phyloP scores from a whole-genome alignment of 1,140 invertebrate genomes.

The Dolichoris vasculosae region DNA sequence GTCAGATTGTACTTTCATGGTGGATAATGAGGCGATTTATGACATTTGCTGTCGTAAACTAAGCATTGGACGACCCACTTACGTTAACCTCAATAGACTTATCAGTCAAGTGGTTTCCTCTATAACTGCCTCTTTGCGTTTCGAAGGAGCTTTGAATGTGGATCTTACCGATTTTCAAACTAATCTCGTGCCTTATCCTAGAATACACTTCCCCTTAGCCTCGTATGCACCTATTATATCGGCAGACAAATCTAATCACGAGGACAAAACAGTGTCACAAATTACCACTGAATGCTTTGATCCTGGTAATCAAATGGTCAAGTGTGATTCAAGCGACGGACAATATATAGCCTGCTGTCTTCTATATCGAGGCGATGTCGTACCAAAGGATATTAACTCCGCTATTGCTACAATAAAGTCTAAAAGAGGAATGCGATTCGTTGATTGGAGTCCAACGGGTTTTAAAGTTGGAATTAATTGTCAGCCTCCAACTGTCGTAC shows the following conservation, averaged over 20 bases:
- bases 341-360: slow-evolving; percentile 86
- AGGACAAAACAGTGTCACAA: slow-evolving; percentile 80
- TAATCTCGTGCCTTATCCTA: slow-evolving; percentile 81
- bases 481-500: slow-evolving; percentile 58
- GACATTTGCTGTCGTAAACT: slow-evolving; percentile 82
- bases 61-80: slow-evolving; percentile 79
- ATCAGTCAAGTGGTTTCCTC: slow-evolving; percentile 87
- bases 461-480: slow-evolving; percentile 83
- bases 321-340: slow-evolving; percentile 80
- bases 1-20: slow-evolving; percentile 57
- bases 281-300: slow-evolving; percentile 82
- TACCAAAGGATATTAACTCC: slow-evolving; percentile 57
- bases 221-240: slow-evolving; percentile 60
- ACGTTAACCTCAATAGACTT: slow-evolving; percentile 79
- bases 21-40: slow-evolving; percentile 84
- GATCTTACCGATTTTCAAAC: slow-evolving; percentile 89
- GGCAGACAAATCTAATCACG: slow-evolving; percentile 76
- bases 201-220: slow-evolving; percentile 83
- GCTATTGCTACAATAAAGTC: slow-evolving; percentile 56
- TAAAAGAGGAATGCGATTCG: slow-evolving; percentile 77
- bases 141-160: slow-evolving; percentile 74
- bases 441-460: slow-evolving; percentile 83
- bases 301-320: slow-evolving; percentile 81
- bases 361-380: slow-evolving; percentile 80
- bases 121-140: slow-evolving; percentile 85